phyloP scores from a whole-genome alignment of 2,888 invertebrate species.

The Aricia artaxerxes region DNA sequence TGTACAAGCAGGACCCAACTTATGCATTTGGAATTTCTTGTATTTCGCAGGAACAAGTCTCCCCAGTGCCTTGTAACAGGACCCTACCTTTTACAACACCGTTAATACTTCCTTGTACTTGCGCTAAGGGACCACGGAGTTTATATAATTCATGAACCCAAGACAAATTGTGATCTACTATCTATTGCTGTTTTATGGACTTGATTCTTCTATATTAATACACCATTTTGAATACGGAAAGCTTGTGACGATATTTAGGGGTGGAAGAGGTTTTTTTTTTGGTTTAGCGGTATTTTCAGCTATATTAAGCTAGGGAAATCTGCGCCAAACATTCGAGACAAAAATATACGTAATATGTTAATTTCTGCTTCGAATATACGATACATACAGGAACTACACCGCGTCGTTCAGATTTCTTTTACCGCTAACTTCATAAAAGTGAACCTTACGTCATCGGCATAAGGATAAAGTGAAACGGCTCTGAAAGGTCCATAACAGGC shows the following conservation, averaged over 20 bases:
- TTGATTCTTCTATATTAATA: neutral
- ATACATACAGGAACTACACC: neutral
- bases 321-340: neutral
- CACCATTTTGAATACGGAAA: neutral
- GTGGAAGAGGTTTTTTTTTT: no score
- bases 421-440: neutral
- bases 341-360: neutral
- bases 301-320: neutral
- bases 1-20: neutral
- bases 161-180: slow-evolving; percentile 11
- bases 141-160: slow-evolving; percentile 22
- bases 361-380: neutral
- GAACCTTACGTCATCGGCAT: neutral
- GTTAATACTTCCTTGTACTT: slow-evolving; percentile 17
- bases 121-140: slow-evolving; percentile 4
- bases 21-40: slow-evolving; percentile 3
- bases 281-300: no score
- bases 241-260: neutral
- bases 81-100: slow-evolving; percentile 26
- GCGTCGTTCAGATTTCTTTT: neutral
- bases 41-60: neutral
- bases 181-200: neutral
- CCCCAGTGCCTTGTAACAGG: slow-evolving; percentile 13
- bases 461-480: neutral
- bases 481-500: slow-evolving; percentile 39